Base-by-base conservation (phyloP, 2,113 vertebrate genomes). In the Bufo gargarizans region DNA sequence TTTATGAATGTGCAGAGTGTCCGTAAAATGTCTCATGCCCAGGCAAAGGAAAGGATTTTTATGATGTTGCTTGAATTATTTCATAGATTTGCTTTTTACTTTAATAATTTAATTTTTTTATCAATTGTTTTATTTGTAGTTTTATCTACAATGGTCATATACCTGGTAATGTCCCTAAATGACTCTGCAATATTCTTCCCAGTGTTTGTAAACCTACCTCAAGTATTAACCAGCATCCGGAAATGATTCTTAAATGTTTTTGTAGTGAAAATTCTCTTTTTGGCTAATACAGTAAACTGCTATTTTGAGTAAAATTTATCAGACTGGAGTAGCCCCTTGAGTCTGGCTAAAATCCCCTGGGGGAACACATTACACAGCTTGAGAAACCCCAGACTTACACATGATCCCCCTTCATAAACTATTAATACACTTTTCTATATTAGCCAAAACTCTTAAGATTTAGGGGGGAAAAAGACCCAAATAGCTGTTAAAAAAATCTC, bases 331-430 rank as follows among this genome's bases (percentile, higher is more conserved):
- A 76, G 77, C 77, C 77, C 77, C 77, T 56, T 33, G 77, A 56
- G 77, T 55, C 77, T 56, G 77, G 11, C 77, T 78, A 56, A 55
- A 56, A 56, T 78, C 20, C 77, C 77, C 77, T 78, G 77, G 77
- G 77, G 77, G 77, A 13, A 78, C 77, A 78, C 77, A 78, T 78
- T 55, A 78, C 77, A 78, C 49, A 53, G 77, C 50, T 78, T 78
- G 77, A 78, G 77, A 78, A 78, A 78, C 77, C 77, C 77, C 77
- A 78, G 50, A 78, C 77, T 53, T 78, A 78, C 49, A 56, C 77
- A 78, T 56, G 77, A 78, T 56, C 77, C 50, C 50, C 77, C 50
- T 56, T 50, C 49, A 78, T 55, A 78, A 78, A 78, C 77, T 78
- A 78, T 78, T 78, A 55, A 78, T 78, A 50, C 77, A 78, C 50